phyloP scores from a whole-genome alignment of 2,113 vertebrate genomes.

The Puma concolor region DNA sequence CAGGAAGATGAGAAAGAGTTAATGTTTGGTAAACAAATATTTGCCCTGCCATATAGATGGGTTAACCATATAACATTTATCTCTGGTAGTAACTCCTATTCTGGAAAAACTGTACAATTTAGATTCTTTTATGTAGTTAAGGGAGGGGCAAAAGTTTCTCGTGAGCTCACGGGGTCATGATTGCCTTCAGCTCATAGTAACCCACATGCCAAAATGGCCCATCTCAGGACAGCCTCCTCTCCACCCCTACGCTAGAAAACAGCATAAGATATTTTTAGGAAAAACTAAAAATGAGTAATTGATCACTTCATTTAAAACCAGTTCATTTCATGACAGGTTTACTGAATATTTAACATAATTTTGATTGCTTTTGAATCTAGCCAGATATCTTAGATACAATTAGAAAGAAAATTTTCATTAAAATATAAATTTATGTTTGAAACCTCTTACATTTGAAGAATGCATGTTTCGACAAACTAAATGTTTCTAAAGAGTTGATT shows the following conservation, averaged over 20 bases:
- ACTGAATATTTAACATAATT: background rate
- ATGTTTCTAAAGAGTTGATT: background rate
- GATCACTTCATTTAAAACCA: background rate
- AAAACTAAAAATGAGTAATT: background rate
- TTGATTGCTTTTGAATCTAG: background rate
- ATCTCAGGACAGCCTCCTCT: background rate
- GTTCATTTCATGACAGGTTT: background rate
- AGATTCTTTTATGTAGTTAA: background rate
- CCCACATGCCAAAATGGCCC: background rate
- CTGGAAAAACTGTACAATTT: background rate
- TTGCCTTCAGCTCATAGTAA: background rate
- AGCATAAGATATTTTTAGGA: background rate
- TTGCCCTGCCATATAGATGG: background rate
- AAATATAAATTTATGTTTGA: constrained; percentile 17
- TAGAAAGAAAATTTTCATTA: constrained; percentile 2
- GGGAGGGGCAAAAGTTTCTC: background rate
- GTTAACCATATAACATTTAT: background rate
- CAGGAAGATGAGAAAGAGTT: background rate
- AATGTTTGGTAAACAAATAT: background rate
- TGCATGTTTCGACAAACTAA: background rate
- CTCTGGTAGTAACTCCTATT: background rate
- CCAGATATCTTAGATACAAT: background rate
- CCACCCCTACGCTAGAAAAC: background rate
- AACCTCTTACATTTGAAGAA: constrained; percentile 39
- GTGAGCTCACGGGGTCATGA: background rate